Percentiles rank a stretch among this genome's conserved stretches.
phyloP scores from a whole-genome alignment of 2,797 vertebrate species.

The Enteromius mattozi region DNA sequence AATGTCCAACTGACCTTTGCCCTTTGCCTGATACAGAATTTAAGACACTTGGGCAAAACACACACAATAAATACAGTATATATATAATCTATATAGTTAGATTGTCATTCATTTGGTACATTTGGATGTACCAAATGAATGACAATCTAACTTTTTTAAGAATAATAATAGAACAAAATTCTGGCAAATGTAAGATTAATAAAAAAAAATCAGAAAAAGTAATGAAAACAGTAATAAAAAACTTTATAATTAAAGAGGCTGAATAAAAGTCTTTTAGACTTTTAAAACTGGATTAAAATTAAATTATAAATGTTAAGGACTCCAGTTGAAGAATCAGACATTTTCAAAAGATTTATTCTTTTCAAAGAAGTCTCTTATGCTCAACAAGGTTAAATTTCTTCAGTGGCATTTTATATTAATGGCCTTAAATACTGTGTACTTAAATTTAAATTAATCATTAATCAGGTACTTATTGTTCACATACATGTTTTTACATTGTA shows the following conservation, averaged over 20 bases:
- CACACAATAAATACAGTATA: no score
- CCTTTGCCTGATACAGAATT: not conserved
- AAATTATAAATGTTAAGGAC: not conserved
- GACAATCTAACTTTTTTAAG: not conserved
- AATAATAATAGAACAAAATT: not conserved
- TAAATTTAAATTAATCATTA: not conserved
- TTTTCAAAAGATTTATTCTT: not conserved
- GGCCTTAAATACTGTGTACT: not conserved
- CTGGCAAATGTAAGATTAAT: not conserved
- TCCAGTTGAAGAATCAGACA: not conserved
- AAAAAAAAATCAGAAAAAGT: not conserved
- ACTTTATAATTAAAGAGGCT: not conserved
- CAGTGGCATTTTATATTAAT: not conserved
- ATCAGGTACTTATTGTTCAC: no score
- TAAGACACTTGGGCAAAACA: not conserved
- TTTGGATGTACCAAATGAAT: not conserved
- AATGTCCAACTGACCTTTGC: constrained; percentile 1
- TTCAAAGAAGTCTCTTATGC: not conserved
- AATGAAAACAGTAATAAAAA: not conserved
- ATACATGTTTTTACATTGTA: not conserved
- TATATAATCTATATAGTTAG: no score
- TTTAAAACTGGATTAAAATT: not conserved
- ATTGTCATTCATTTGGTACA: no score
- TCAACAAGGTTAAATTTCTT: not conserved
- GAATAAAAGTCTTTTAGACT: not conserved